Conservation (phyloP, 1,140 invertebrate genomes). For the Archegozetes longisetosus region DNA sequence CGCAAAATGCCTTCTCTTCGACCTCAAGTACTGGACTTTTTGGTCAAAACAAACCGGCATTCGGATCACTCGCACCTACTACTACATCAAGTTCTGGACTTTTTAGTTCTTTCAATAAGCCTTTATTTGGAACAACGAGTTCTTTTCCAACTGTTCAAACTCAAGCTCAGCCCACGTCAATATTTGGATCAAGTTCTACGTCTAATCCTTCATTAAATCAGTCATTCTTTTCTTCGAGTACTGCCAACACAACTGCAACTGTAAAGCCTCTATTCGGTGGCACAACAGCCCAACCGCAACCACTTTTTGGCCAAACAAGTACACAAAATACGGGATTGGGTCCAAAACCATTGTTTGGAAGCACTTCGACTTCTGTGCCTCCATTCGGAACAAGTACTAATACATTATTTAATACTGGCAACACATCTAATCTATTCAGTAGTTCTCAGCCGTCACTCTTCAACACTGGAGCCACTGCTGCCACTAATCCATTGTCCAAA, state of each 20-base stretch:
- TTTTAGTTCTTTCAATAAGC: conserved; percentile 14
- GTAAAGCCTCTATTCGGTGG: conserved; percentile 19
- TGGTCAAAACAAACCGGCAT: conserved; percentile 18
- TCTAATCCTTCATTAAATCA: background rate
- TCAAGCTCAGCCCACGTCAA: conserved; percentile 12
- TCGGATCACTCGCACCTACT: conserved; percentile 22
- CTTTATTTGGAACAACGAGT: conserved; percentile 15
- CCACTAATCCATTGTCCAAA: background rate
- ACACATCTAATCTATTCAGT: conserved; percentile 26
- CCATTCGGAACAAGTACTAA: conserved; percentile 21
- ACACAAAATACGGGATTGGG: conserved; percentile 1
- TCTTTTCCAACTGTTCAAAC: conserved; percentile 26
- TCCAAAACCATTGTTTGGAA: conserved; percentile 23
- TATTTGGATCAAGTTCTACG: background rate
- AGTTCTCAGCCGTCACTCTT: conserved; percentile 22
- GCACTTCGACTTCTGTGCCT: conserved; percentile 23
- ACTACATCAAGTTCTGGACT: conserved; percentile 19
- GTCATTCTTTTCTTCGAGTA: conserved; percentile 4
- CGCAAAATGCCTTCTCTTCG: background rate
- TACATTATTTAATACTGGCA: conserved; percentile 24
- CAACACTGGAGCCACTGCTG: conserved; percentile 21
- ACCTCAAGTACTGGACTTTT: conserved; percentile 14
- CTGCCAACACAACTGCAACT: conserved; percentile 11
- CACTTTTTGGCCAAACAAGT: conserved; percentile 17
- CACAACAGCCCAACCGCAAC: background rate